Evolutionary conservation across 1,140 invertebrate genomes (phyloP), one percentile per base, ranked within the genome.

Genomic region (Achatina immaculata): DNA sequence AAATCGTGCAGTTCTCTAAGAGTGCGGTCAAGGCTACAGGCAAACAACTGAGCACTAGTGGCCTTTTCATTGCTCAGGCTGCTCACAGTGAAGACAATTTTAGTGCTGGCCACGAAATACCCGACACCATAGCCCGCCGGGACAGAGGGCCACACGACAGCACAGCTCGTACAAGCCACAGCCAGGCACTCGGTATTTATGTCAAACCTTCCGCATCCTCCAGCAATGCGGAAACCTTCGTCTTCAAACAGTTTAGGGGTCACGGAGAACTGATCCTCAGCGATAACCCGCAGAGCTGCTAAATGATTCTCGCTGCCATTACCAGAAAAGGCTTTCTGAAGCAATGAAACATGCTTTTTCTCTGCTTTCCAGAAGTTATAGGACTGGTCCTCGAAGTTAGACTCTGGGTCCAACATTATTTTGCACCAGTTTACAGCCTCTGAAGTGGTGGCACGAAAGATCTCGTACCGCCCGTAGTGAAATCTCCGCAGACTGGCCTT

Each of bases 111-210:
- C 38, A 80, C 31, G 21, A 28, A 4, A 48, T 72, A 80, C 4
- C 78, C 78, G 31, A 80, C 66, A 19, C 78, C 78, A 43, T 80
- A 80, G 21, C 78, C 68, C 4, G 42, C 40, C 0, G 68, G 28
- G 19, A 9, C 24, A n/a, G 31, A 19, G 11, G 78, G 78, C n/a
- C 43, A 34, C 1, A 80, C 43, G 0, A 72, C 68, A 4, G 78
- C 11, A 45, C 74, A 76, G 24, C 51, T 62, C 31, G 74, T 76
- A 36, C 48, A 76, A 21, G 51, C 55, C 24, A 80, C 66, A n/a
- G 21, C 68, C 28, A 80, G 19, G 36, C 66, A 65, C 36, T 80
- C 78, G 14, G 66, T 0, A 24, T 31, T 40, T 1, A 69, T 45
- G 31, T 65, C 31, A 36, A 55, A 48, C 11, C 14, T n/a, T 4